Base-by-base conservation (phyloP, 37 sponge, comb jelly and placozoan species). In the Ianthella basta region DNA sequence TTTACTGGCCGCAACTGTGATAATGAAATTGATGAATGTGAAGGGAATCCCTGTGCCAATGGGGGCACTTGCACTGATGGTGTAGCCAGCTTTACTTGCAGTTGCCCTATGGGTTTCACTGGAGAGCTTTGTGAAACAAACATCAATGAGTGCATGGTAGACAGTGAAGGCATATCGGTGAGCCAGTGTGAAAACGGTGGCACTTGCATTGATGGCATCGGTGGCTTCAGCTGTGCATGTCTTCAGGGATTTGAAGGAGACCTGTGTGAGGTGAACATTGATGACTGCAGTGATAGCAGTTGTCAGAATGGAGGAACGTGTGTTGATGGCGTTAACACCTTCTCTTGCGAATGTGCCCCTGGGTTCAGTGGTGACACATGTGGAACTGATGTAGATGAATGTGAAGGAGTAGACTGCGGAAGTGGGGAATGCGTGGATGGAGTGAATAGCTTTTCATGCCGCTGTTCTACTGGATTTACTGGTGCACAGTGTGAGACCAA, bases 301-400 rank as follows among this genome's bases (percentile, higher is more conserved):
- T 85, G 86, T 77, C 79, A 85, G 79, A 85, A 85, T 54, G 87
- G 87, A 25, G 87, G 87, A 29, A 82, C n/a, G 6, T 87, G 87
- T 55, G 66, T 37, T 66, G 82, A 81, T 65, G 73, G 82, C 13
- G 25, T 81, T 3, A 87, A 81, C 25, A 20, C 13, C 21, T 87
- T 56, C 30, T 18, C 32, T 15, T 87, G 87, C 32, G 23, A 56
- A 8, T 87, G 87, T 61, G 39, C 5, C 1, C 59, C 60, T 53
- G 87, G 82, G 25, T 87, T 25, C 39, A 87, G 69, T 82, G 87
- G 87, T 59, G 24, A n/a, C 4, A 83, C 20, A 23, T 88, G 88
- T 83, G 73, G 41, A 25, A 33, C n/a, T 19, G 85, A 80, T 32
- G 53, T 88, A 27, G 83, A 88, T 69, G 59, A 82, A 54, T 88